A percentile compares a stretch with the other conserved stretches of the same genome.
Conservation (phyloP, 1,140 invertebrate genomes). For the Stenopsyche tienmushanensis region DNA sequence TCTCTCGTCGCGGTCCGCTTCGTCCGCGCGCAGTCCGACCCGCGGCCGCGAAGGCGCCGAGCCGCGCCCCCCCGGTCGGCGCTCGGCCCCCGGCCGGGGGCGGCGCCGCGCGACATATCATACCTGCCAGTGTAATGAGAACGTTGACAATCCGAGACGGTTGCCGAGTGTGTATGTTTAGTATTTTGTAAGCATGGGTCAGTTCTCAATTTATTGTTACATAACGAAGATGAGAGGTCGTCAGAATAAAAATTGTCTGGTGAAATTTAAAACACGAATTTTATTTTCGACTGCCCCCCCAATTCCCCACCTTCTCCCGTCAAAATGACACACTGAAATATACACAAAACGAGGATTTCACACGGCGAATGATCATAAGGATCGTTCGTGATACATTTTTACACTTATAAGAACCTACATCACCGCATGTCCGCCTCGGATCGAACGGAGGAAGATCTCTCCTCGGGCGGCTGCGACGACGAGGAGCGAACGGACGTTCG, state of each 20-base stretch:
- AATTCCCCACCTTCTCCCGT: background rate
- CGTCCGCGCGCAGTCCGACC: too few relatives aligned
- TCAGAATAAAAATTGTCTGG: constrained; percentile 42
- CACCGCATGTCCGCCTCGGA: too few relatives aligned
- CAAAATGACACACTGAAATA: too few relatives aligned
- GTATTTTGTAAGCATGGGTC: constrained; percentile 42
- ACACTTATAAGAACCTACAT: too few relatives aligned
- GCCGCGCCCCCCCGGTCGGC: background rate
- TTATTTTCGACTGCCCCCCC: constrained; percentile 17
- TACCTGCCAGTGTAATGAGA: constrained; percentile 39
- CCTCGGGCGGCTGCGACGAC: too few relatives aligned
- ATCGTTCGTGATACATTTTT: too few relatives aligned
- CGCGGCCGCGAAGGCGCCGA: too few relatives aligned
- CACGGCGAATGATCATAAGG: too few relatives aligned
- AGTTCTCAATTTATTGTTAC: constrained; percentile 42
- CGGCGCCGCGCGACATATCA: constrained; percentile 38
- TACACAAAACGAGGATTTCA: too few relatives aligned
- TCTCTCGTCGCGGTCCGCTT: too few relatives aligned
- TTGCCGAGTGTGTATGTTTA: constrained; percentile 43
- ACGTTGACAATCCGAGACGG: constrained; percentile 36
- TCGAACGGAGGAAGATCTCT: too few relatives aligned
- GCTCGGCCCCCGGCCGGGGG: background rate
- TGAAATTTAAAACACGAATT: constrained; percentile 39
- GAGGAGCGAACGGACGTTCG: too few relatives aligned
- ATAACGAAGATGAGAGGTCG: constrained; percentile 41